Percentiles rank a stretch among this genome's conserved stretches.
Conservation (phyloP, 1,140 invertebrate genomes). For the Manduca sexta region DNA sequence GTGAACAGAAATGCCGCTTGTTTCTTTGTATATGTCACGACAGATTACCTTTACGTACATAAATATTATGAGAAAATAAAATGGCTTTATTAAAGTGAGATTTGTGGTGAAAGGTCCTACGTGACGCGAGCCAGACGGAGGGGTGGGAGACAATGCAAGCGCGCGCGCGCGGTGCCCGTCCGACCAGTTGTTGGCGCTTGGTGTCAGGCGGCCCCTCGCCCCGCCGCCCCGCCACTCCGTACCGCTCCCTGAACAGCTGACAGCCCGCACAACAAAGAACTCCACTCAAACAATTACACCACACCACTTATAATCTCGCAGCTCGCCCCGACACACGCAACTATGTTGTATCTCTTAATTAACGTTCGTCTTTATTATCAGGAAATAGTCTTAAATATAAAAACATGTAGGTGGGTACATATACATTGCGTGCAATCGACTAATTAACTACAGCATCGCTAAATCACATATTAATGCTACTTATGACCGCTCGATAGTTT, state of each 20-base stretch:
- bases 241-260: conserved; percentile 47
- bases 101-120: conserved; percentile 9
- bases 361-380: no score
- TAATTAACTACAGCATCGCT: neutral
- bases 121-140: neutral
- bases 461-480: neutral
- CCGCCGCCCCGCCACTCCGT: conserved; percentile 17
- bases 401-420: no score
- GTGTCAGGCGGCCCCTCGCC: no score
- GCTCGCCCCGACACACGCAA: no score
- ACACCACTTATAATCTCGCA: conserved; percentile 14
- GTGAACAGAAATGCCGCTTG: no score
- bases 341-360: no score
- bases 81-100: conserved; percentile 3
- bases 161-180: conserved; percentile 31
- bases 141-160: conserved; percentile 4
- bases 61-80: conserved; percentile 1
- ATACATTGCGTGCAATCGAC: no score
- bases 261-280: conserved; percentile 54
- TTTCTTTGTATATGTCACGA: no score
- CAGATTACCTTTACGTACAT: no score
- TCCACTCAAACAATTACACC: conserved; percentile 27
- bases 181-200: conserved; percentile 30
- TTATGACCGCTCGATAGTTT: conserved; percentile 3
- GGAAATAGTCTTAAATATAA: no score